A percentile compares a stretch with the other conserved stretches of the same genome.
These are phyloP conservation scores for Drosophila tanythrix DNA, from an alignment of 2,888 invertebrate genomes.

Conservation along the genomic window DNA sequence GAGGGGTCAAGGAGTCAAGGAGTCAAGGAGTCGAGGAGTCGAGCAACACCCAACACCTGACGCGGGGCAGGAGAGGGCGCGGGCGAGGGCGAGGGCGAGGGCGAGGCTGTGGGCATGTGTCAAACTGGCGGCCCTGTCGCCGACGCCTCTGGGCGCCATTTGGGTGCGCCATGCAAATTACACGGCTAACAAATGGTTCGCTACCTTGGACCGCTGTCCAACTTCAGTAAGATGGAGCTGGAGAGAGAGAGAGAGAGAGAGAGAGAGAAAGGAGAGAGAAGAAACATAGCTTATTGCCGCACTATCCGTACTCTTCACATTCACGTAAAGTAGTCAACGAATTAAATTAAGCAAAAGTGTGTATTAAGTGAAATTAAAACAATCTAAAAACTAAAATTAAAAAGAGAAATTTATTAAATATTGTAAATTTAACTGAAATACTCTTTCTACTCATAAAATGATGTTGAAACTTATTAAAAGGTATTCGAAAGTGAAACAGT, in stretches of 20 bases:
- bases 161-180: slow-evolving; percentile 70
- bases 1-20: not conserved
- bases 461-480: not conserved
- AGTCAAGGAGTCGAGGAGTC: not conserved
- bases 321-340: no score
- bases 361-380: not conserved
- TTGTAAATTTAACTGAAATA: not conserved
- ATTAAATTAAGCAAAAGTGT: not conserved
- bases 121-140: slow-evolving; percentile 54
- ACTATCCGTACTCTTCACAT: slow-evolving; percentile 12
- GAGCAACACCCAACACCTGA: slow-evolving; percentile 21
- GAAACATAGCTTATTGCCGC: not conserved
- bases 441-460: not conserved
- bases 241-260: no score
- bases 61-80: not conserved
- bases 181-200: slow-evolving; percentile 65
- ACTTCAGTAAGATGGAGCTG: not conserved
- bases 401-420: not conserved
- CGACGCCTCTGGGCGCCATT: slow-evolving; percentile 45
- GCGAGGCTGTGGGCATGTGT: slow-evolving; percentile 52
- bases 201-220: slow-evolving; percentile 9
- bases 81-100: not conserved
- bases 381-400: not conserved
- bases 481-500: not conserved
- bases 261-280: fast-evolving